A percentile compares a stretch with the other conserved stretches of the same genome.
These are phyloP conservation scores for Sinocyclocheilus maitianheensis DNA, from an alignment of 2,113 vertebrate genomes.

Conservation along the genomic window DNA sequence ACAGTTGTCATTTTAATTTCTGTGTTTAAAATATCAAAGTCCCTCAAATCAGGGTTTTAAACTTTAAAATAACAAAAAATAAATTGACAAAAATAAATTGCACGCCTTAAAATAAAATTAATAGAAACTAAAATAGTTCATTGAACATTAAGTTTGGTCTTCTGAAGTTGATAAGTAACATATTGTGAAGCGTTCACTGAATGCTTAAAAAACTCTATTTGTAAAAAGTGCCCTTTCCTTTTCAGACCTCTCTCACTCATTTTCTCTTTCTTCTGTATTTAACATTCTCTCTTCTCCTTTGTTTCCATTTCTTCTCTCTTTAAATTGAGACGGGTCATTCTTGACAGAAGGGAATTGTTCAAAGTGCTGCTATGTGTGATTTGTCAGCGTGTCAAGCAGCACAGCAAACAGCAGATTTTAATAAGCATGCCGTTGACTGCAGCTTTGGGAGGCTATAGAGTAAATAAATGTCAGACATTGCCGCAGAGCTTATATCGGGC, in stretches of 20 bases:
- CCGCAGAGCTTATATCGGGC: conserved; percentile 45
- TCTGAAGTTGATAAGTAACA: not conserved
- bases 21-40: too few relatives aligned
- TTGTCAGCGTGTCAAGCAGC: conserved; percentile 54
- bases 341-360: conserved; percentile 48
- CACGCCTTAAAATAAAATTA: too few relatives aligned
- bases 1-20: too few relatives aligned
- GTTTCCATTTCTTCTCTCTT: conserved; percentile 3
- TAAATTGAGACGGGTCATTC: conserved; percentile 22
- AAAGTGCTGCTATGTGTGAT: conserved; percentile 52
- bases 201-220: not conserved
- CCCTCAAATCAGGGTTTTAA: too few relatives aligned
- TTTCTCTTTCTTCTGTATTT: not conserved
- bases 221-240: not conserved
- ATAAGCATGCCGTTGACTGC: conserved; percentile 45
- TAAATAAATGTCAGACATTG: conserved; percentile 63
- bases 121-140: too few relatives aligned
- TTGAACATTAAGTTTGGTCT: too few relatives aligned
- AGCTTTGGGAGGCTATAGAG: conserved; percentile 59
- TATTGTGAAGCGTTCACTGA: not conserved
- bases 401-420: too few relatives aligned
- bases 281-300: not conserved
- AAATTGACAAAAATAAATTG: too few relatives aligned
- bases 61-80: too few relatives aligned
- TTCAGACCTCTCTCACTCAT: not conserved